These are phyloP conservation scores for Arge pagana DNA, from an alignment of 2,888 invertebrate species.

Conservation along the genomic window DNA sequence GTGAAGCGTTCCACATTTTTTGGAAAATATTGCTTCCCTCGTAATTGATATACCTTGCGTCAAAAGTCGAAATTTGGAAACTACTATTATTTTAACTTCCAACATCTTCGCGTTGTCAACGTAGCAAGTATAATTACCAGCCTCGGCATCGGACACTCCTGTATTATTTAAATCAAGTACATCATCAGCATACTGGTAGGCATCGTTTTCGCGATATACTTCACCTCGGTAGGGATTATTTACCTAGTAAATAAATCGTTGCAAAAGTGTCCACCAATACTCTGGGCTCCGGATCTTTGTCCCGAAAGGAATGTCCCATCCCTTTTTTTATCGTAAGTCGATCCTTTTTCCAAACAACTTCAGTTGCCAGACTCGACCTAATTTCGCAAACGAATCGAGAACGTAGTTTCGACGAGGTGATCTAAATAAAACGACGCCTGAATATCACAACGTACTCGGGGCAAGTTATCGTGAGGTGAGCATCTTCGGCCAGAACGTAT, in stretches of 20 bases:
- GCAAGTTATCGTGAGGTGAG: slow-evolving; percentile 63
- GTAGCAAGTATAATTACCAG: slow-evolving; percentile 72
- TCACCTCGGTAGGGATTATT: neutral
- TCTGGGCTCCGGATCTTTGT: slow-evolving; percentile 56
- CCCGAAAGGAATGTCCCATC: slow-evolving; percentile 39
- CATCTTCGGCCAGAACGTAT: slow-evolving; percentile 61
- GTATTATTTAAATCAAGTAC: too few relatives aligned
- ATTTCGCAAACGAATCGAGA: slow-evolving; percentile 12
- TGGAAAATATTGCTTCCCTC: slow-evolving; percentile 28
- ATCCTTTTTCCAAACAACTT: slow-evolving; percentile 64
- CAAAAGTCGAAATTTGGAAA: slow-evolving; percentile 60
- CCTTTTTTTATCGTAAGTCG: slow-evolving; percentile 59
- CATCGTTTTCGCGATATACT: too few relatives aligned
- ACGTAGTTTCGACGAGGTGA: too few relatives aligned
- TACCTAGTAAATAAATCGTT: slow-evolving; percentile 61
- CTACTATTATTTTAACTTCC: slow-evolving; percentile 60
- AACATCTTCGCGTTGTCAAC: slow-evolving; percentile 66
- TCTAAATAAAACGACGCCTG: too few relatives aligned
- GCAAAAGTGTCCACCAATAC: slow-evolving; percentile 64
- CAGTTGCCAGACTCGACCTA: slow-evolving; percentile 58
- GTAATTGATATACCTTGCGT: slow-evolving; percentile 57
- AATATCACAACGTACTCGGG: slow-evolving; percentile 63
- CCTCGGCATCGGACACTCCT: slow-evolving; percentile 66
- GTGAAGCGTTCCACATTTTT: slow-evolving; percentile 85
- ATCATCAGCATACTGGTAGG: too few relatives aligned